Evolutionary conservation across 2,888 invertebrate genomes (phyloP).

Genomic region (Cylloceria caligata): DNA sequence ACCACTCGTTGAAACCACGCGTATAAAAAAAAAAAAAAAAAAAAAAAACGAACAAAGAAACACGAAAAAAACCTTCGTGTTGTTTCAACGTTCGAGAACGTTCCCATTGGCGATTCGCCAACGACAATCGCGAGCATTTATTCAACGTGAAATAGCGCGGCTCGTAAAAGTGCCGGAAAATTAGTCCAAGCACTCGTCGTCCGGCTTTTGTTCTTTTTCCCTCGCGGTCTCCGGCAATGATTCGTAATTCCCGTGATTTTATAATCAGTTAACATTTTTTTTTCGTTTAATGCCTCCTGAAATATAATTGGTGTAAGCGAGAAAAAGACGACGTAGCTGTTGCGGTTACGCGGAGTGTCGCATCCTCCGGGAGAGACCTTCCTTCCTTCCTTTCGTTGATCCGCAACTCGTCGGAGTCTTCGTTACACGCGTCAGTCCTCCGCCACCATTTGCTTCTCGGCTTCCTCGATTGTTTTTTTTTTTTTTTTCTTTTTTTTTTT

Average conservation of each 20-base stretch:
- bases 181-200: background rate
- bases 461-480: no score
- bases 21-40: no score
- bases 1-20: background rate
- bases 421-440: conserved; percentile 52
- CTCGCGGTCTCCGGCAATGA: background rate
- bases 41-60: background rate
- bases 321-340: background rate
- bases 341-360: background rate
- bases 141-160: background rate
- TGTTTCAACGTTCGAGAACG: background rate
- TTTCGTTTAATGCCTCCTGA: conserved; percentile 29
- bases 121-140: background rate
- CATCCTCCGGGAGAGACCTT: background rate
- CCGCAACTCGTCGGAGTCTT: conserved; percentile 33
- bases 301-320: conserved; percentile 19
- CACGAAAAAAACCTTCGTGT: background rate
- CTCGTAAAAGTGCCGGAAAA: background rate
- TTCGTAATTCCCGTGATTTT: conserved; percentile 5
- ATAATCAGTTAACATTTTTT: conserved; percentile 19
- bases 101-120: background rate
- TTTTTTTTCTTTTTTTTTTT: conserved; percentile 37
- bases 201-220: background rate
- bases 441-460: conserved; percentile 8
- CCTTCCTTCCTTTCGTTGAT: conserved; percentile 18